Evolutionary conservation across 2,113 vertebrate species (phyloP).

Genomic region (Nannospalax galili): DNA sequence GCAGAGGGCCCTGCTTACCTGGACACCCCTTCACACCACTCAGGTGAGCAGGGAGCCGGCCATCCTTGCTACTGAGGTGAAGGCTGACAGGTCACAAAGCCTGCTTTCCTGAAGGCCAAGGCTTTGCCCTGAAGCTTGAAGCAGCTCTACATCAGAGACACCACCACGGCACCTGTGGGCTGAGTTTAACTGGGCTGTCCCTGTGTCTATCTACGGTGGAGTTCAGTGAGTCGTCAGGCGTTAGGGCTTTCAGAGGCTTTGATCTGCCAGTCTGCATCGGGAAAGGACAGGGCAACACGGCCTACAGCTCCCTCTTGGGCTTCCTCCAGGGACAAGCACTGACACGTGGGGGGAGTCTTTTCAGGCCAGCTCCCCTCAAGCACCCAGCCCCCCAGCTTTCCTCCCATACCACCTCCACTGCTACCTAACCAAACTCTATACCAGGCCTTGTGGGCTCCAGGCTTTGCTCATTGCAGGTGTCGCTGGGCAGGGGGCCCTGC

Average conservation of each 20-base stretch:
- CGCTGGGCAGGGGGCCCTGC: neutral
- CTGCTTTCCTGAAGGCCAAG: neutral
- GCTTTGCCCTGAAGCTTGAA: neutral
- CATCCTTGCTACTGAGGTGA: neutral
- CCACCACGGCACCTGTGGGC: neutral
- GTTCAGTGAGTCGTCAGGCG: neutral
- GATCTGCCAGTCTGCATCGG: too few species aligned
- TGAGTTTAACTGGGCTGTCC: neutral
- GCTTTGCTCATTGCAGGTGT: slow-evolving; percentile 67
- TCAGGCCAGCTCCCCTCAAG: rapidly evolving
- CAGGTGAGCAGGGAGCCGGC: too few species aligned
- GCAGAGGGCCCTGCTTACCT: rapidly evolving
- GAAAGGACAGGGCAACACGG: neutral
- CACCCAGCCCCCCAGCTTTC: neutral
- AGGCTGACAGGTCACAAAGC: neutral
- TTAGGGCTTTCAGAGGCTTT: neutral
- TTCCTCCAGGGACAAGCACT: too few species aligned
- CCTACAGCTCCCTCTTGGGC: too few species aligned
- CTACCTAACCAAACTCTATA: slow-evolving; percentile 19
- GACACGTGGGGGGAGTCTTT: neutral
- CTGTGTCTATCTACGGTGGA: neutral
- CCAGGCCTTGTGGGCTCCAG: slow-evolving; percentile 37
- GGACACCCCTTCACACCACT: neutral
- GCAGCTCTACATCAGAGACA: too few species aligned
- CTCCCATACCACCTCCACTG: too few species aligned